Evolutionary conservation across 2,888 invertebrate genomes (phyloP).

Genomic region (Agrypnus murinus): DNA sequence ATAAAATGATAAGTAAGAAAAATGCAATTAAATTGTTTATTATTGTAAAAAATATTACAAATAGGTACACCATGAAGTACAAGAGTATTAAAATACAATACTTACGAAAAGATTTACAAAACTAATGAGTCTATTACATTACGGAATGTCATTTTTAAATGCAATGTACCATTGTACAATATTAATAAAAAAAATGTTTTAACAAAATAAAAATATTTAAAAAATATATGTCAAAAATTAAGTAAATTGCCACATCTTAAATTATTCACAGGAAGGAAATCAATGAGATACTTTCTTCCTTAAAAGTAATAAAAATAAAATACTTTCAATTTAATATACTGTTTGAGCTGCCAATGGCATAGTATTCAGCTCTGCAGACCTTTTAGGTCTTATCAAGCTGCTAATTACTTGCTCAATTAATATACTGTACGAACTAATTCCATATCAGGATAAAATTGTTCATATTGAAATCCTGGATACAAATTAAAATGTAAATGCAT

Average conservation of each 20-base stretch:
- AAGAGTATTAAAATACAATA: conserved; percentile 42
- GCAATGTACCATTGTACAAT: conserved; percentile 27
- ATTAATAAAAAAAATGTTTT: conserved; percentile 3
- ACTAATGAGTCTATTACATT: conserved; percentile 35
- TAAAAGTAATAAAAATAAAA: conserved; percentile 6
- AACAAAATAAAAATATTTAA: conserved; percentile 16
- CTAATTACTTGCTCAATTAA: conserved; percentile 54
- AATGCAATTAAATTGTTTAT: conserved; percentile 31
- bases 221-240: conserved; percentile 28
- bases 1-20: no score
- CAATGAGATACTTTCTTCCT: conserved; percentile 1
- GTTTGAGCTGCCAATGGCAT: no score
- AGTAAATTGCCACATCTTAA: conserved; percentile 29
- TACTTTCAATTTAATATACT: no score
- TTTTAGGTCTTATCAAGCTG: no score
- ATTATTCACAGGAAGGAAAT: conserved; percentile 26
- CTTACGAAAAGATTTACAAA: conserved; percentile 39
- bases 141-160: conserved; percentile 27
- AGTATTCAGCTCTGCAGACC: no score
- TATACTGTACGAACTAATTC: conserved; percentile 65
- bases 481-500: conserved; percentile 64
- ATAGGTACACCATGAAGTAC: conserved; percentile 34
- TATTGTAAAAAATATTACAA: conserved; percentile 42
- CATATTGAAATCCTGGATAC: conserved; percentile 67
- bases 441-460: conserved; percentile 67